Evolutionary conservation across 2,113 vertebrate genomes (phyloP).

Genomic region (Piprites chloris): DNA sequence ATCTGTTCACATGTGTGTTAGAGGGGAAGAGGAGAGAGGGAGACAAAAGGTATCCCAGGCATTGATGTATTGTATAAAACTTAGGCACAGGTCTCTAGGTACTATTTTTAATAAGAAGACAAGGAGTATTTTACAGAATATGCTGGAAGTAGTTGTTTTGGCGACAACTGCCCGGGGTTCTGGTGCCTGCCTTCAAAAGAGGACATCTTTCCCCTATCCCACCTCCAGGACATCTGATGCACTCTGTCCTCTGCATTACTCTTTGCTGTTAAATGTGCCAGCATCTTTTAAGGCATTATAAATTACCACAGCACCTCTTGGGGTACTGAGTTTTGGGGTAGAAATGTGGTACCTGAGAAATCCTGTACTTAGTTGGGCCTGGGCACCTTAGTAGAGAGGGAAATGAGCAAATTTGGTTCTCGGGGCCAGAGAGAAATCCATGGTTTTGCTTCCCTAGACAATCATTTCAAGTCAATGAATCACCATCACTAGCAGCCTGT

Average conservation of each 20-base stretch:
- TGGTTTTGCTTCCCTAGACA: neutral
- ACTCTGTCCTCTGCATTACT: neutral
- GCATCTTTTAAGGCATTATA: neutral
- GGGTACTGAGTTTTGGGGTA: fast-evolving
- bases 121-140: neutral
- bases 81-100: neutral
- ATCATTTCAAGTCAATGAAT: neutral
- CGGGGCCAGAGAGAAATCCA: neutral
- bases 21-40: neutral
- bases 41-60: neutral
- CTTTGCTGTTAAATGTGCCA: neutral
- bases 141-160: neutral
- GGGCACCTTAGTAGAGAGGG: neutral
- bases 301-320: neutral
- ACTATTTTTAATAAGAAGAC: neutral
- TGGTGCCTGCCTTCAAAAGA: neutral
- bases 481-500: neutral
- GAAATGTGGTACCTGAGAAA: neutral
- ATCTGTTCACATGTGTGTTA: neutral
- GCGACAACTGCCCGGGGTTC: neutral
- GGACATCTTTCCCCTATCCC: neutral
- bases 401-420: neutral
- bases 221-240: neutral
- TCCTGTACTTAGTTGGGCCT: neutral
- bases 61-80: neutral